Conservation (phyloP, 2,888 invertebrate species). For the Caprella mutica region DNA sequence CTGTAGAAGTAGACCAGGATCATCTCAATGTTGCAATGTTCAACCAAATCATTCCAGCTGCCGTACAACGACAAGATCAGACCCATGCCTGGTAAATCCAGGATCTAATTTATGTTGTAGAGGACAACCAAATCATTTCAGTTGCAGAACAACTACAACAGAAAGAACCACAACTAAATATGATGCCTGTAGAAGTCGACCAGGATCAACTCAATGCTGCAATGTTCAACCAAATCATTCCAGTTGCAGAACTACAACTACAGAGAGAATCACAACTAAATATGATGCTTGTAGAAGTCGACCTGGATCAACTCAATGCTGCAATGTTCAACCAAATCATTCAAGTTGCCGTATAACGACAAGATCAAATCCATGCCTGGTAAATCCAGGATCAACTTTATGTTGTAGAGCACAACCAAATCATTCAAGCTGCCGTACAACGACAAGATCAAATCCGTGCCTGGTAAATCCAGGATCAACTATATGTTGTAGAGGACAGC, state of each 20-base stretch:
- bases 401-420: neutral
- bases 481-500: neutral
- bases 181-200: neutral
- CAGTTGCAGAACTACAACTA: conserved; percentile 2
- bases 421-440: neutral
- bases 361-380: neutral
- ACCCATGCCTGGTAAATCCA: conserved; percentile 14
- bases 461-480: no score
- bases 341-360: conserved; percentile 14
- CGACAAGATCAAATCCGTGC: no score
- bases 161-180: conserved; percentile 1
- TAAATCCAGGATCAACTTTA: neutral
- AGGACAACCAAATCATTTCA: neutral
- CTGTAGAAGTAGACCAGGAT: conserved; percentile 12
- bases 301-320: conserved; percentile 13
- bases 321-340: conserved; percentile 13
- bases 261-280: no score
- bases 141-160: conserved; percentile 1
- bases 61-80: conserved; percentile 11
- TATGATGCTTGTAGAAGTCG: conserved; percentile 7
- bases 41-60: conserved; percentile 9
- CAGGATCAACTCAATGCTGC: no score
- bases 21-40: conserved; percentile 6
- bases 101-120: conserved; percentile 9
- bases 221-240: conserved; percentile 1